Conservation (phyloP, 2,797 vertebrate genomes). For the Sciurus carolinensis region DNA sequence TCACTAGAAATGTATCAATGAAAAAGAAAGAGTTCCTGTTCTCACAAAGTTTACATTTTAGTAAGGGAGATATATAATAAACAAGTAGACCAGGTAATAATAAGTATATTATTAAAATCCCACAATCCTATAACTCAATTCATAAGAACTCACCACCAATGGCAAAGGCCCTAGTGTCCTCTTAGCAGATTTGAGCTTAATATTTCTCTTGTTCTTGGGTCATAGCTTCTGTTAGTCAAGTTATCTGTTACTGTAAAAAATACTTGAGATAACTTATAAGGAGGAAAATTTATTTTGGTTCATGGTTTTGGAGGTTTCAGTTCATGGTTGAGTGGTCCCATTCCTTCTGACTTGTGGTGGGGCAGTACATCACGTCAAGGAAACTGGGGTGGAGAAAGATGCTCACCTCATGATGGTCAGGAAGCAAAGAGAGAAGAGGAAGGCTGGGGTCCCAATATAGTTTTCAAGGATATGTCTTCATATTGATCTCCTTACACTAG, state of each 20-base stretch:
- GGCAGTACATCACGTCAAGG: too few relatives aligned
- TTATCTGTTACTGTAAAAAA: neutral
- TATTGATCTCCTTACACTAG: too few relatives aligned
- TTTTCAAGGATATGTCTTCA: neutral
- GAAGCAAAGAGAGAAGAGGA: neutral
- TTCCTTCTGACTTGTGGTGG: neutral
- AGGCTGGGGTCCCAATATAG: accelerated
- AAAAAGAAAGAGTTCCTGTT: neutral
- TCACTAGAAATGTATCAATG: conserved; percentile 4
- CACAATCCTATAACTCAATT: neutral
- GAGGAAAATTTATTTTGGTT: neutral
- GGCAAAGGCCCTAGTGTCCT: neutral
- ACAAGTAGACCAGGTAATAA: neutral
- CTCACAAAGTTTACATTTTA: neutral
- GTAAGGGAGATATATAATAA: neutral
- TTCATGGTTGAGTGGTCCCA: neutral
- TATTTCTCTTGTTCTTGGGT: neutral
- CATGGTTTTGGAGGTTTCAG: neutral
- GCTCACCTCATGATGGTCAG: neutral
- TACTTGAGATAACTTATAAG: neutral
- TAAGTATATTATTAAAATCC: neutral
- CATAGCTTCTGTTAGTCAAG: neutral
- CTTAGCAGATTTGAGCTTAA: neutral
- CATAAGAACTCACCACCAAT: neutral
- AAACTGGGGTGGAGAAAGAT: too few relatives aligned